Evolutionary conservation across 2,797 vertebrate species (phyloP).

Genomic region (Petrocephalus schoutedeni): DNA sequence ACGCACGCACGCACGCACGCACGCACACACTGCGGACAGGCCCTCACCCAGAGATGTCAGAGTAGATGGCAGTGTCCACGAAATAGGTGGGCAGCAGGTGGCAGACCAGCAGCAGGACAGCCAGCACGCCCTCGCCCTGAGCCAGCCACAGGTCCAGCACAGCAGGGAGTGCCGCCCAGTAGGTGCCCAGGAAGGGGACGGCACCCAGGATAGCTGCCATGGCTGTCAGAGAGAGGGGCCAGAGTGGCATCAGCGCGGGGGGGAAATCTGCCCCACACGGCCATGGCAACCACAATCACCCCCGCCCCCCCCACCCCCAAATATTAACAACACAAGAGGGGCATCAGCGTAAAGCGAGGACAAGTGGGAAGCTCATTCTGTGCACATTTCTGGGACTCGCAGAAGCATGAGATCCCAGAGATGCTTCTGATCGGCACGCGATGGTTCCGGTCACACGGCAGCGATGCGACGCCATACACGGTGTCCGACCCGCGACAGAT

Average conservation of each 20-base stretch:
- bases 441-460: neutral
- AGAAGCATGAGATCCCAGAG: neutral
- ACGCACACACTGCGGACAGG: constrained; percentile 13
- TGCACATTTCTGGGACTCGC: too few relatives aligned
- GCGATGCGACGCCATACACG: neutral
- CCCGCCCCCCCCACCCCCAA: too few relatives aligned
- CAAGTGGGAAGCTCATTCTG: neutral
- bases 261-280: neutral
- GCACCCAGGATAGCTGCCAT: constrained; percentile 93
- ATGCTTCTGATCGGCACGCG: neutral
- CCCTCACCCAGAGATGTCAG: constrained; percentile 92
- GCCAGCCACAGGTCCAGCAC: constrained; percentile 91
- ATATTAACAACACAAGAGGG: neutral
- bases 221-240: constrained; percentile 55
- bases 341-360: too few relatives aligned
- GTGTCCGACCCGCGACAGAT: neutral
- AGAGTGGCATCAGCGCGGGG: neutral
- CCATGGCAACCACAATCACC: neutral
- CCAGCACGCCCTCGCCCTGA: constrained; percentile 86
- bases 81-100: constrained; percentile 96
- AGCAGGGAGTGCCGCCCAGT: constrained; percentile 92
- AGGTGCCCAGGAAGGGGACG: constrained; percentile 92
- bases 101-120: constrained; percentile 82
- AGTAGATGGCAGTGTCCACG: constrained; percentile 97
- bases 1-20: too few relatives aligned